Evolutionary conservation across 92 coral and sea anemone genomes (phyloP).

Genomic region (Nematostella vectensis): DNA sequence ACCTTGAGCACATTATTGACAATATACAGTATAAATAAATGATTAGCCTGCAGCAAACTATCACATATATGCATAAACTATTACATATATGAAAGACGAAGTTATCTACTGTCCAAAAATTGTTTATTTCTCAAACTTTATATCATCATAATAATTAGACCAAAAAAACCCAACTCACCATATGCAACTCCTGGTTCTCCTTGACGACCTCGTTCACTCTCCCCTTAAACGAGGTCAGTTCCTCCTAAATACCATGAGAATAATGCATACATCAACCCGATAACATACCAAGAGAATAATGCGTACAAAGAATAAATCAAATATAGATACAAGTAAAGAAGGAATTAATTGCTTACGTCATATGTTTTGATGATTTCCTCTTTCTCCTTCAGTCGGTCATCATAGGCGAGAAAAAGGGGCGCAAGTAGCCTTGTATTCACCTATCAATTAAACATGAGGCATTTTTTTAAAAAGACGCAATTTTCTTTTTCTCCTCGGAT

Average conservation of each 20-base stretch:
- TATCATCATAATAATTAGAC: background rate
- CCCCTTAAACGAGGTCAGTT: slow-evolving; percentile 62
- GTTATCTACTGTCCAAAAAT: too few relatives aligned
- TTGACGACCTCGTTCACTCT: slow-evolving; percentile 80
- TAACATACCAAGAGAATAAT: background rate
- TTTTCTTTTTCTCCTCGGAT: background rate
- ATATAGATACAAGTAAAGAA: background rate
- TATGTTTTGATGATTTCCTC: slow-evolving; percentile 72
- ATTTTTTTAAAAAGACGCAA: background rate
- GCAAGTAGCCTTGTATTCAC: slow-evolving; percentile 82
- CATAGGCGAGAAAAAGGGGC: slow-evolving; percentile 87
- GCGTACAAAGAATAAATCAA: background rate
- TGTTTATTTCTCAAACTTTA: too few relatives aligned
- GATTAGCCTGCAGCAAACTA: too few relatives aligned
- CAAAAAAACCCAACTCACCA: slow-evolving; percentile 35
- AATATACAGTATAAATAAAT: too few relatives aligned
- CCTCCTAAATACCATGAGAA: slow-evolving; percentile 44
- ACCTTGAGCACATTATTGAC: too few relatives aligned
- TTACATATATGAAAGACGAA: too few relatives aligned
- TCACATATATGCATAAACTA: too few relatives aligned
- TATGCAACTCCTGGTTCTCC: slow-evolving; percentile 84
- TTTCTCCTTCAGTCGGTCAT: slow-evolving; percentile 84
- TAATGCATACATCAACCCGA: background rate
- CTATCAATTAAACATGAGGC: too few relatives aligned
- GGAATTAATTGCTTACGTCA: slow-evolving; percentile 76